phyloP scores from a whole-genome alignment of 2,113 vertebrate genomes.

The Terrapene triunguis region DNA sequence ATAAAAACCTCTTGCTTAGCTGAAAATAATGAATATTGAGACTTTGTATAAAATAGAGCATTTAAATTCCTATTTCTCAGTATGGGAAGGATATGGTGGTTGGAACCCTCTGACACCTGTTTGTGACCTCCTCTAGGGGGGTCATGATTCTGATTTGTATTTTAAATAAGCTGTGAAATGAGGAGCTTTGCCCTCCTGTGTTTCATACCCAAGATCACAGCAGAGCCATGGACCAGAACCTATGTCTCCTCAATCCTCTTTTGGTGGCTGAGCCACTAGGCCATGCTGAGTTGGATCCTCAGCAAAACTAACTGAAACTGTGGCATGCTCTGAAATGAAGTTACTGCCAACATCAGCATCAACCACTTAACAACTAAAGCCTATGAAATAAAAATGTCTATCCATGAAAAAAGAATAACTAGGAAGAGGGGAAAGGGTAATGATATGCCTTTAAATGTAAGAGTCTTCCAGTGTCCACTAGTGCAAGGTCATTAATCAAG shows the following conservation, averaged over 20 bases:
- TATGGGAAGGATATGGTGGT: neutral
- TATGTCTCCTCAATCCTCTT: neutral
- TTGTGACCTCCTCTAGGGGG: neutral
- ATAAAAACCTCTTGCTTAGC: neutral
- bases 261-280: neutral
- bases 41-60: neutral
- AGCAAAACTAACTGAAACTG: neutral
- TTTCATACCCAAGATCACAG: neutral
- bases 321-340: neutral
- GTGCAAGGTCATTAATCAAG: neutral
- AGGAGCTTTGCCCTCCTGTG: neutral
- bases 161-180: neutral
- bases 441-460: neutral
- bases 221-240: neutral
- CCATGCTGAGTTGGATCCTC: neutral
- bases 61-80: neutral
- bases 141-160: neutral
- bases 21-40: neutral
- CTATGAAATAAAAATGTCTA: neutral
- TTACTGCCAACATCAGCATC: neutral
- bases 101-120: neutral
- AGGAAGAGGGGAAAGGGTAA: neutral
- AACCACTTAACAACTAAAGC: neutral
- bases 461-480: neutral
- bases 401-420: neutral